Base-by-base conservation (phyloP, 2,888 invertebrate species). In the Chalcis sispes region DNA sequence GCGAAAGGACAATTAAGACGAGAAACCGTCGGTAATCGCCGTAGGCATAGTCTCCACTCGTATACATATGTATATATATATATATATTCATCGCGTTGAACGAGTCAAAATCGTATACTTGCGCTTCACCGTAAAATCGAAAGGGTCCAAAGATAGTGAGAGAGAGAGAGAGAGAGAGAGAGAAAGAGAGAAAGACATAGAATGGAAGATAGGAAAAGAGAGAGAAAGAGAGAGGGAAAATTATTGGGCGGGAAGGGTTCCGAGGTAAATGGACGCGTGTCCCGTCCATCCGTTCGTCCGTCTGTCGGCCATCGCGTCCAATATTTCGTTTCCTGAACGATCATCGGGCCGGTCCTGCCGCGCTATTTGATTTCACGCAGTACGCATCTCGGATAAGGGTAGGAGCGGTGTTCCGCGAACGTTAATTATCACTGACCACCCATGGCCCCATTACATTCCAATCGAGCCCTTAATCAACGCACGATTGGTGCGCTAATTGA, bases 401-500 rank as follows among this genome's bases (percentile, higher is more conserved):
- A 48, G 58, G 61, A 40, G 52, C 80, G 82, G 84, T 83, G 84
- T 87, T 86, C 86, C 84, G 85, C 86, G 83, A 85, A 85, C 87
- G 87, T 87, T 88, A 87, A 88, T 88, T 86, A 88, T 87, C 87
- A 85, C 82, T 87, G 88, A 86, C 88, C 88, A 88, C 84, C 87
- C 86, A 84, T n/a, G 85, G 85, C 83, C 87, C 85, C 86, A 88
- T 88, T 88, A 88, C 88, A 86, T 87, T 88, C 85, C 88, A 88
- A 88, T 88, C 67, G 70, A 86, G 84, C 87, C 87, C 86, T 87
- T 87, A 87, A 88, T 88, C 86, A 87, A 88, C 85, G 88, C 87
- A 88, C 87, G 88, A 88, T 88, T 88, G 88, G 85, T 87, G 85
- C 85, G 83, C 85, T 88, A 88, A 88, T 88, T 88, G 88, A 88